Base-by-base conservation (phyloP, 1,140 invertebrate species). In the Triops cancriformis region DNA sequence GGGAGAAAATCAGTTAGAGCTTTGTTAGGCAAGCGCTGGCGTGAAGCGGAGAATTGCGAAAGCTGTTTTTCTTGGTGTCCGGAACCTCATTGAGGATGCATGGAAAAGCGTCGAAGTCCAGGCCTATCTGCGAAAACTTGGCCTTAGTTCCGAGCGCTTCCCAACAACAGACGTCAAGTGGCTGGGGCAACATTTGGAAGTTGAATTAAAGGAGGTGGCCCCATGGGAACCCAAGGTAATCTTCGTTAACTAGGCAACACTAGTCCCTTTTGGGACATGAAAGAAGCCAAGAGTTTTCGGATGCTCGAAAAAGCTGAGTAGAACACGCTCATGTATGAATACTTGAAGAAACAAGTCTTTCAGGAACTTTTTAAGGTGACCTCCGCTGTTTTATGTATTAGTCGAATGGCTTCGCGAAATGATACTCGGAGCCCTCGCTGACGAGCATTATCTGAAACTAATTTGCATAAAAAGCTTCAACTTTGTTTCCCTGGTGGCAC, bases 231-330 rank as follows among this genome's bases (percentile, higher is more conserved):
- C 51, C 51, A 23, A 64, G 51, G 51, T 64, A 64, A 64, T 64
- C 51, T 64, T 64, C 51, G 51, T 64, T 64, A 64, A 64, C 51
- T 64, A 64, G 51, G n/a, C 51, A 64, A 64, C 51, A 64, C 51
- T 64, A 64, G 51, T 64, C 51, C n/a, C 51, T 64, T 23, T 23
- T 64, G 51, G 51, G 51, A n/a, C 18, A 64, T 64, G 10, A 64
- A 64, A 64, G 51, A 64, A 64, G 23, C 18, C 51, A n/a, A 64
- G 18, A 18, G 51, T 4, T 64, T 64, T 64, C 11, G 23, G 51
- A 64, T 64, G 51, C 51, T 10, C 51, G 0, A 18, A 64, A 23
- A 23, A 64, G 18, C 23, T 64, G n/a, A 64, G 51, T 23, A 64
- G 18, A 64, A 64, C 51, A 64, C 3, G 51, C 51, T 18, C 18